Percentiles rank a stretch among this genome's conserved stretches.
phyloP scores from a whole-genome alignment of 2,888 invertebrate genomes.

The Anagyrus pseudococci region DNA sequence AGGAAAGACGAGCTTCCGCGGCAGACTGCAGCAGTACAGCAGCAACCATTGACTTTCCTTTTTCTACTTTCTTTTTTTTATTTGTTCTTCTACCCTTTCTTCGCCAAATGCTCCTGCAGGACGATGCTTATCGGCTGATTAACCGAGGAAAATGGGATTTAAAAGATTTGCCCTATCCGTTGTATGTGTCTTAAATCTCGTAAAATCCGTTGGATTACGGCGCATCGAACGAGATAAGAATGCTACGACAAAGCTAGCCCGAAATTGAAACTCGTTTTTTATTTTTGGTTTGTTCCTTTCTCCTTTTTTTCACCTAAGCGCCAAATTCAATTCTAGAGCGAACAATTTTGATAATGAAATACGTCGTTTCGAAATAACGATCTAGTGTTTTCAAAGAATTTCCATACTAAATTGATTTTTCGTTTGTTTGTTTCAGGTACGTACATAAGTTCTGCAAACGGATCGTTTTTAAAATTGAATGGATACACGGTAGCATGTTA shows the following conservation, averaged over 20 bases:
- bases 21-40: neutral
- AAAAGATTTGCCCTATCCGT: neutral
- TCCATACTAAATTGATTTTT: no score
- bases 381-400: no score
- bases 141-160: conserved; percentile 14
- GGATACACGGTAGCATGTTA: no score
- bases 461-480: no score
- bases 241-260: neutral
- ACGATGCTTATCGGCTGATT: conserved; percentile 30
- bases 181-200: neutral
- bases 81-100: neutral
- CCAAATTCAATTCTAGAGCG: neutral
- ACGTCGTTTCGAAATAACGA: no score
- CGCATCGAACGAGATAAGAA: conserved; percentile 1
- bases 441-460: no score
- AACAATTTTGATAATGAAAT: no score
- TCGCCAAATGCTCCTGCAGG: neutral
- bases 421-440: no score
- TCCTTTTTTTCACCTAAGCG: neutral
- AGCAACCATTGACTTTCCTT: conserved; percentile 16
- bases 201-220: conserved; percentile 4
- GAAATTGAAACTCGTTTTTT: conserved; percentile 13
- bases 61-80: conserved; percentile 14
- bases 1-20: neutral
- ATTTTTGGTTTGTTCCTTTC: no score